Percentiles rank a stretch among this genome's conserved stretches.
Evolutionary conservation across 2,797 vertebrate species (phyloP).

Genomic region (Galagoides demidoff): DNA sequence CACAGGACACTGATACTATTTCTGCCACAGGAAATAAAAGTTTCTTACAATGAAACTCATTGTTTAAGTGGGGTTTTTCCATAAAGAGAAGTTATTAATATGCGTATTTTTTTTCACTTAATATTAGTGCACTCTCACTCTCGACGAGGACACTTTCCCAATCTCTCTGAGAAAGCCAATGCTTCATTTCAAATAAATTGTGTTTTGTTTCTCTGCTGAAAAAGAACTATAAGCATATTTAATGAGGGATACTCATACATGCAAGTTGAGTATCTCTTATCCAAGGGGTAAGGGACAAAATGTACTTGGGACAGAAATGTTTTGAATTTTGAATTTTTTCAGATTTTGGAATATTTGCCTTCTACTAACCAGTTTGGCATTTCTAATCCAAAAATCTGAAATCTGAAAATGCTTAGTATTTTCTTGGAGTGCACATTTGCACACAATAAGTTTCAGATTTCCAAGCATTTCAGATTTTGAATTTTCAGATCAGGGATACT

Average conservation of each 20-base stretch:
- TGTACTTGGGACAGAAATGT: neutral
- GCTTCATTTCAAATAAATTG: too few relatives aligned
- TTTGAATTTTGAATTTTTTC: neutral
- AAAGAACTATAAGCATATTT: too few relatives aligned
- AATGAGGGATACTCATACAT: neutral
- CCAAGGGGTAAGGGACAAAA: neutral
- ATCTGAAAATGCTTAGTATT: neutral
- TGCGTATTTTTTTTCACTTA: too few relatives aligned
- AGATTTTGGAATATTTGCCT: neutral
- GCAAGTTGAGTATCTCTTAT: neutral
- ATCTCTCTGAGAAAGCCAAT: too few relatives aligned
- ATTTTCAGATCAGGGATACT: neutral
- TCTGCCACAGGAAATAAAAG: constrained; percentile 2
- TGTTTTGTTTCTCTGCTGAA: too few relatives aligned
- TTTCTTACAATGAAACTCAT: neutral
- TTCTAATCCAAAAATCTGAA: neutral
- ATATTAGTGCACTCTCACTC: too few relatives aligned
- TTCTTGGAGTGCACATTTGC: neutral
- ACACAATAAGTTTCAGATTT: neutral
- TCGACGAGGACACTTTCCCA: too few relatives aligned
- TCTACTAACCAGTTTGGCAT: neutral
- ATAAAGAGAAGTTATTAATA: neutral
- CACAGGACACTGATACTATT: neutral
- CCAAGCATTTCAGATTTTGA: neutral
- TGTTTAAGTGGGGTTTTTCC: neutral